Evolutionary conservation across 2,888 invertebrate species (phyloP).

Genomic region (Digitonthophagus gazella): DNA sequence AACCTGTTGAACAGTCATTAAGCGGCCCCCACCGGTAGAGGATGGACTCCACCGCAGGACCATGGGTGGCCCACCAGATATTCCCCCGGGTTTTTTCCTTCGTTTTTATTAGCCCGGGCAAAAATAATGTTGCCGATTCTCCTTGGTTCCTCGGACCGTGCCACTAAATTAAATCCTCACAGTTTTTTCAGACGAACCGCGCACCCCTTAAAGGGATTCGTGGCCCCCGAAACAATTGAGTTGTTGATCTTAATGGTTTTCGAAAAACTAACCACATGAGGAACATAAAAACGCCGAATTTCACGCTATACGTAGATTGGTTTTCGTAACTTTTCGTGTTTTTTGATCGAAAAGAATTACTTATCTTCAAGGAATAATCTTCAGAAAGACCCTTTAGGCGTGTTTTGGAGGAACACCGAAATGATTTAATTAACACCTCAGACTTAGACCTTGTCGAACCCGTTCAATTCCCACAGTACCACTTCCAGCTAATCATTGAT

Average conservation of each 20-base stretch:
- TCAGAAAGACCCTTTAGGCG: not conserved
- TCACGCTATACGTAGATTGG: not conserved
- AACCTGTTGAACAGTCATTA: slow-evolving; percentile 35
- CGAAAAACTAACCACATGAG: not conserved
- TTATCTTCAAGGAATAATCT: too few relatives aligned
- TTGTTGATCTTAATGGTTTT: not conserved
- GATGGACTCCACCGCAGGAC: slow-evolving; percentile 8
- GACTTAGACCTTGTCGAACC: not conserved
- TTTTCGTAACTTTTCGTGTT: too few relatives aligned
- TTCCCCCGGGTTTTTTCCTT: slow-evolving; percentile 13
- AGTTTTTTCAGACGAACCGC: not conserved
- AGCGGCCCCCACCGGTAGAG: slow-evolving; percentile 23
- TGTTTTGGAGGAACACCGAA: not conserved
- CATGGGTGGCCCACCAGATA: slow-evolving; percentile 23
- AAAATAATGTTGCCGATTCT: slow-evolving; percentile 18
- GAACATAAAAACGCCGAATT: not conserved
- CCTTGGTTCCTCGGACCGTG: slow-evolving; percentile 5
- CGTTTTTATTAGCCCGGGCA: slow-evolving; percentile 14
- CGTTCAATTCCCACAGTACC: not conserved
- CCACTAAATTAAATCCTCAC: slow-evolving; percentile 16
- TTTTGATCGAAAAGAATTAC: too few relatives aligned
- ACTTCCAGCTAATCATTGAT: not conserved
- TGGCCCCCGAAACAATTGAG: not conserved
- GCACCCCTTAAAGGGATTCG: not conserved
- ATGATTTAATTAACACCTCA: not conserved